These are phyloP conservation scores for Parnassius orleans DNA, from an alignment of 2,888 invertebrate species.

Conservation along the genomic window DNA sequence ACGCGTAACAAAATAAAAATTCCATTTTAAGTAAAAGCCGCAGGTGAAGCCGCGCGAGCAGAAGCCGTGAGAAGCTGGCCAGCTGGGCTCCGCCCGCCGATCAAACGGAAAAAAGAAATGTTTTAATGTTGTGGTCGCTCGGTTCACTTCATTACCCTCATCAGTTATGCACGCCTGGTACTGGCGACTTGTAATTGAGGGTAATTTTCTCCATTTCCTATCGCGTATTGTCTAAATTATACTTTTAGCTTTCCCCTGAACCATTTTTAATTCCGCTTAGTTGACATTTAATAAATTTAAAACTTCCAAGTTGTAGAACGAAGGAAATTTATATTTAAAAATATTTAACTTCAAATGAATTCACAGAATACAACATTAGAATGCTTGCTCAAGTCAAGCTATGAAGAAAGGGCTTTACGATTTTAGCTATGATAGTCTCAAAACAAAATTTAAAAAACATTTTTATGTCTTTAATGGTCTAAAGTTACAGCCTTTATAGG, in stretches of 20 bases:
- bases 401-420: too few relatives aligned
- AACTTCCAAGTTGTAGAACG: neutral
- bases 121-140: conserved; percentile 70
- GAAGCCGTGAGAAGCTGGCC: conserved; percentile 50
- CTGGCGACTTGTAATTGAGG: conserved; percentile 42
- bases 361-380: too few relatives aligned
- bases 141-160: conserved; percentile 68
- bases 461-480: too few relatives aligned
- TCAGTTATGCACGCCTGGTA: conserved; percentile 52
- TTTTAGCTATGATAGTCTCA: too few relatives aligned
- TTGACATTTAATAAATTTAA: neutral
- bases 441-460: too few relatives aligned
- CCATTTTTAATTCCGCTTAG: conserved; percentile 4
- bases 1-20: conserved; percentile 28
- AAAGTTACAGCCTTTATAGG: too few relatives aligned
- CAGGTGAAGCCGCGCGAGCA: conserved; percentile 26
- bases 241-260: conserved; percentile 3
- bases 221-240: conserved; percentile 16
- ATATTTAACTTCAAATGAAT: too few relatives aligned
- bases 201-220: conserved; percentile 39
- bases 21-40: conserved; percentile 19
- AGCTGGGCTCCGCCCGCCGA: conserved; percentile 44
- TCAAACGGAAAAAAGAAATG: conserved; percentile 48
- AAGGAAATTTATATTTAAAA: too few relatives aligned
- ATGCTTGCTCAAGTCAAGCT: too few relatives aligned